Base-by-base conservation (phyloP, 2,113 vertebrate species). In the Vulpes ferrilata region DNA sequence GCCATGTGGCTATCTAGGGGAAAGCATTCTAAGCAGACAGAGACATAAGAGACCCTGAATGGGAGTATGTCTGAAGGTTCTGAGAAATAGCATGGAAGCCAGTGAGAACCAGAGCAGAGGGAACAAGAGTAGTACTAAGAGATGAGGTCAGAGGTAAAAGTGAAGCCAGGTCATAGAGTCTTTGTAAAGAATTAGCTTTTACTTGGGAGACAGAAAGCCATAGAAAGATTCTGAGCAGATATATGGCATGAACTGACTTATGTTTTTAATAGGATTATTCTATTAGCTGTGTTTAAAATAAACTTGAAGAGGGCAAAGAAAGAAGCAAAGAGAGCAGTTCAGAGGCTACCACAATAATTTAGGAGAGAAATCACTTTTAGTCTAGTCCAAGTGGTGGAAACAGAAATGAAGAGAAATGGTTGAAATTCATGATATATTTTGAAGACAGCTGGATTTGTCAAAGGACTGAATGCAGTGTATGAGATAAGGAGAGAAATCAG, bases 401-500 rank as follows among this genome's bases (percentile, higher is more conserved):
- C 38, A 16, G n/a, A 92, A 71, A 27, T 71, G 27, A 83, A 60
- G 12, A 83, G 23, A 92, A 95, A 79, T 55, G 32, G 22, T 62
- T 11, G 6, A 65, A 65, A 95, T 73, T 59, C 57, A 90, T 27
- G 19, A 57, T 78, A 79, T n/a, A 67, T 59, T 90, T 43, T 84
- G 53, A 95, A 92, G 25, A 88, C 4, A 81, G 30, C 13, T 79
- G 17, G 64, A 64, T 80, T 89, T 93, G 62, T 64, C 62, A 90
- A 89, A 95, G 64, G 5, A 85, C 35, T n/a, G 48, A 93, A 86
- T 65, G 43, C 80, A 27, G 48, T 7, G 15, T 59, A 23, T 48
- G 38, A 88, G n/a, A 88, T 48, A 55, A 90, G 19, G n/a, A 89
- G 17, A 79, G 7, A 95, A 95, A 88, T 71, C 59, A 62, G 86